These are phyloP conservation scores for Peromyscus leucopus DNA, from an alignment of 2,113 vertebrate species.

Conservation along the genomic window DNA sequence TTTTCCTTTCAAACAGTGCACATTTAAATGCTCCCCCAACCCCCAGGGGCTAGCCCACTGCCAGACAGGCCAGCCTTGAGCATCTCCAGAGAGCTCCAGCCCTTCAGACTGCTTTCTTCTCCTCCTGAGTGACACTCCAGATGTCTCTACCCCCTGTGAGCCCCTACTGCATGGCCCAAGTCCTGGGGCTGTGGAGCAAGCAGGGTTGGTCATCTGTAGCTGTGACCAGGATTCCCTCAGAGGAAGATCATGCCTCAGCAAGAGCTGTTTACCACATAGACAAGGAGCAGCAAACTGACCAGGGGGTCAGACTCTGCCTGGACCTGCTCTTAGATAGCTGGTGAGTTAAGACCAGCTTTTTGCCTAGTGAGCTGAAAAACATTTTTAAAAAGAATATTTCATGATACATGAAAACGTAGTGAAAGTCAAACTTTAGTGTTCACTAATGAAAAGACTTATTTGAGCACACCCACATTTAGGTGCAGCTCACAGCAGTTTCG, in stretches of 20 bases:
- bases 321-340: neutral
- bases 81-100: neutral
- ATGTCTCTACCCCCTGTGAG: neutral
- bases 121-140: neutral
- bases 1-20: conserved; percentile 8
- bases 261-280: conserved; percentile 39
- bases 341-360: neutral
- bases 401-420: neutral
- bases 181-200: conserved; percentile 5
- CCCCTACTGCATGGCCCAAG: neutral
- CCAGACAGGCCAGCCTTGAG: neutral
- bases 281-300: neutral
- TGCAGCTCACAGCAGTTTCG: neutral
- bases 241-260: neutral
- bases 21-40: neutral
- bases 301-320: neutral
- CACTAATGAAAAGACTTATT: neutral
- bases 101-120: neutral
- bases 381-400: conserved; percentile 14
- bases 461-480: neutral
- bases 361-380: conserved; percentile 27
- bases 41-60: neutral
- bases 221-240: neutral
- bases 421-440: neutral
- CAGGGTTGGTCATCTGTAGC: neutral